phyloP scores from a whole-genome alignment of 1,140 invertebrate genomes.

The Choristoneura fumiferana region DNA sequence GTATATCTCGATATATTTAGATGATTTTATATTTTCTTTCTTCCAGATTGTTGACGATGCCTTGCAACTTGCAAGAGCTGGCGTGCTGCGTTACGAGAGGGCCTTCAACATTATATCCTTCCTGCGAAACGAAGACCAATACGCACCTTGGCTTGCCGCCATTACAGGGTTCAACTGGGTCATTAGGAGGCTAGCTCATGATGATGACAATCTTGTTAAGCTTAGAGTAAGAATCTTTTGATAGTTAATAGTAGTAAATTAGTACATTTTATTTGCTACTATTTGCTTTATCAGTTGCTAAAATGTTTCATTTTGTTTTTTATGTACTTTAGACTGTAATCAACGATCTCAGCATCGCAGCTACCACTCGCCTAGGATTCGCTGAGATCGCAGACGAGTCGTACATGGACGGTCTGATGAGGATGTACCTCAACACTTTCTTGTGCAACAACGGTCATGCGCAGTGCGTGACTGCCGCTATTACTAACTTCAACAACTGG shows the following conservation, averaged over 20 bases:
- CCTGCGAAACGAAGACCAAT: slow-evolving; percentile 81
- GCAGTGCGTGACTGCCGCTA: slow-evolving; percentile 57
- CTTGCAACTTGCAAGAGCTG: slow-evolving; percentile 81
- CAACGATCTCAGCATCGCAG: slow-evolving; percentile 37
- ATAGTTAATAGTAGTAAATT: too few species aligned
- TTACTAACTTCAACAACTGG: slow-evolving; percentile 54
- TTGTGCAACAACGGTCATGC: slow-evolving; percentile 68
- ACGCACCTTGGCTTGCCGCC: slow-evolving; percentile 84
- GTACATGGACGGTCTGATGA: slow-evolving; percentile 58
- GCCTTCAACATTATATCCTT: slow-evolving; percentile 81
- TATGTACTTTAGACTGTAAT: slow-evolving; percentile 42
- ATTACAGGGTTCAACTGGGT: slow-evolving; percentile 77
- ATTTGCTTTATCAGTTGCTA: too few species aligned
- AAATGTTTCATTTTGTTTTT: not conserved
- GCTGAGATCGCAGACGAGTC: slow-evolving; percentile 34
- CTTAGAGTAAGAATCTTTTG: slow-evolving; percentile 42
- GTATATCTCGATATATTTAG: not conserved
- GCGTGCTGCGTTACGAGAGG: slow-evolving; percentile 68
- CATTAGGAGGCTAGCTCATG: slow-evolving; percentile 51
- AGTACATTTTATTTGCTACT: too few species aligned
- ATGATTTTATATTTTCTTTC: slow-evolving; percentile 4
- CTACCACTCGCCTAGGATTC: slow-evolving; percentile 50
- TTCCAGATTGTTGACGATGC: slow-evolving; percentile 88
- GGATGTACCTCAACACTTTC: slow-evolving; percentile 66
- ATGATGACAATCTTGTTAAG: slow-evolving; percentile 35